A percentile compares a stretch with the other conserved stretches of the same genome.
Evolutionary conservation across 2,113 vertebrate species (phyloP).

Genomic region (Hemiscyllium ocellatum): DNA sequence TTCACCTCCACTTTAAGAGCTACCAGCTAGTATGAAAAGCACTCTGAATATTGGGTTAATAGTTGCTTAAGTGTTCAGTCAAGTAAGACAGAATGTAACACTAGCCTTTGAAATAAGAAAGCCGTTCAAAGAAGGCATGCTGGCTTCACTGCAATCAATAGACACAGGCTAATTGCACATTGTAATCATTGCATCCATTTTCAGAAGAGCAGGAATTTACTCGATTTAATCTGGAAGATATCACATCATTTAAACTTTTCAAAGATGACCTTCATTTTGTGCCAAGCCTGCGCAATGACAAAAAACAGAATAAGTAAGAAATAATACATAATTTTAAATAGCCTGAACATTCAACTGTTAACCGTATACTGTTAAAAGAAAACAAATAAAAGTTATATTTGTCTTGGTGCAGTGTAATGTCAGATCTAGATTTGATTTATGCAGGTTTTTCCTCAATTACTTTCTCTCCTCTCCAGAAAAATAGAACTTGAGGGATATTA

Average conservation of each 20-base stretch:
- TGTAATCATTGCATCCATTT: not conserved
- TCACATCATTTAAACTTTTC: not conserved
- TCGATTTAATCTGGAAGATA: not conserved
- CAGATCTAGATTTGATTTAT: not conserved
- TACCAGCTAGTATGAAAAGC: not conserved
- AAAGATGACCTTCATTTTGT: not conserved
- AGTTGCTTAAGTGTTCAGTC: not conserved
- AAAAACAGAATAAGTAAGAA: not conserved
- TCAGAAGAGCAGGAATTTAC: not conserved
- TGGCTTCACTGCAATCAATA: not conserved
- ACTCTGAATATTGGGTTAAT: not conserved
- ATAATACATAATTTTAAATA: not conserved
- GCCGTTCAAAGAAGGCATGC: not conserved
- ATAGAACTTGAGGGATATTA: not conserved
- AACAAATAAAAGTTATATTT: not conserved
- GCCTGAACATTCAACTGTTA: not conserved
- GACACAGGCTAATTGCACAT: not conserved
- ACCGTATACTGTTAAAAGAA: not conserved
- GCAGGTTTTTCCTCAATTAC: not conserved
- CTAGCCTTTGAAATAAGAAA: not conserved
- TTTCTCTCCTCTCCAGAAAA: not conserved
- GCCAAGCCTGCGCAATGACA: not conserved
- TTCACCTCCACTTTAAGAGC: not conserved
- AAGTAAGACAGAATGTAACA: not conserved
- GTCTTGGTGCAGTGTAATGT: not conserved